Evolutionary conservation across 2,888 invertebrate species (phyloP), one percentile per base, ranked within the genome.

Genomic region (Drosophila formosana): DNA sequence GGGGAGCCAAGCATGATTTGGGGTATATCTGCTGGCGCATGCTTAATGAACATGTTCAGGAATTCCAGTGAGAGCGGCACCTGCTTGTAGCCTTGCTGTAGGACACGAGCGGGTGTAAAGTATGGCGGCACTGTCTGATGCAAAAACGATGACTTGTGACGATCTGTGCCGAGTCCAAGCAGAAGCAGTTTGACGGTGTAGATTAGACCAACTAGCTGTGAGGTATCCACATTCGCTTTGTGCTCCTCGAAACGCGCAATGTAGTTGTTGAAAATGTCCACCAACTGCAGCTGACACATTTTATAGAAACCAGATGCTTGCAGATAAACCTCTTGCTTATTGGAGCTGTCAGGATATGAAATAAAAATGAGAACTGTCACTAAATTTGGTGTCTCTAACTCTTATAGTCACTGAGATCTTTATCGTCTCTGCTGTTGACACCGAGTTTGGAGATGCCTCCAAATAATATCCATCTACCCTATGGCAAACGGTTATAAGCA

Each of bases 271-370:
- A 90, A 92, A 8, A 92, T 91, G 32, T 91, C 91, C 3, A 88
- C 76, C 30, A 90, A 60, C 28, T 88, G 87, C 23, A 91, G 69
- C 49, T 92, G 90, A 26, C 92, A 92, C 92, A 92, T 92, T 71
- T 91, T 90, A 57, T 92, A 92, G 74, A 92, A 92, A 0, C 92
- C 92, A 4, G 90, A 90, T 28, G 92, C 92, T 67, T 92, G 92
- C 9, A 91, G 78, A 50, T 91, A 90, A 5, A 91, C 90, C 50
- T 92, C 92, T 18, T 91, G 91, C 26, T 90, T 91, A n/a, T 73
- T 78, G 1, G 91, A 92, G 45, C 92, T 91, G 64, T 4, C 11
- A 9, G 4, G 2, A 2, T 30, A 13, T 5, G 2, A 47, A 11
- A 11, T 32, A 18, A 0, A 26, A 51, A 18, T 18, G 2, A 18